phyloP scores from a whole-genome alignment of 2,797 vertebrate genomes.

The Pantherophis alleghaniensis region DNA sequence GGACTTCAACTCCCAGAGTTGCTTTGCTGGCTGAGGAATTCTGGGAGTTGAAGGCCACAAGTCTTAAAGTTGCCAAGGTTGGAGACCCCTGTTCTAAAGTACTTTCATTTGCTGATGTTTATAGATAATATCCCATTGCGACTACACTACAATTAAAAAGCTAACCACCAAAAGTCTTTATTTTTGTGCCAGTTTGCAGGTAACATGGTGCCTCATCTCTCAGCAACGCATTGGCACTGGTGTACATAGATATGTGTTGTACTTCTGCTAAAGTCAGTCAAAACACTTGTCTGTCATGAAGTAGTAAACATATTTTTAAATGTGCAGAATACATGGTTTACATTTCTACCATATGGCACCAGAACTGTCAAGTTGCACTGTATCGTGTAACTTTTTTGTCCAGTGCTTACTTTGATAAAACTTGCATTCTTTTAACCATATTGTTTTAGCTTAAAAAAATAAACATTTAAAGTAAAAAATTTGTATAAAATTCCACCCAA shows the following conservation, averaged over 20 bases:
- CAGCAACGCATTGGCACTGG: slow-evolving; percentile 21
- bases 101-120: not conserved
- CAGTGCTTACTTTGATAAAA: not conserved
- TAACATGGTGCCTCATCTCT: slow-evolving; percentile 28
- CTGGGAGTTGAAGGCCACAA: no score
- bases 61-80: no score
- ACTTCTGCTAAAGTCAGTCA: slow-evolving; percentile 17
- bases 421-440: not conserved
- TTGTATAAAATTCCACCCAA: not conserved
- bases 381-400: slow-evolving; percentile 35
- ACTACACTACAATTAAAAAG: not conserved
- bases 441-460: not conserved
- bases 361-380: slow-evolving; percentile 9
- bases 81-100: not conserved
- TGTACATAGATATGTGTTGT: not conserved
- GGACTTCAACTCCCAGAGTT: no score
- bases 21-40: no score
- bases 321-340: slow-evolving; percentile 39
- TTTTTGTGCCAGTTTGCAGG: not conserved
- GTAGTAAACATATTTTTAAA: slow-evolving; percentile 33
- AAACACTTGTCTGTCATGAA: slow-evolving; percentile 37
- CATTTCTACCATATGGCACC: slow-evolving; percentile 50
- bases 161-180: not conserved
- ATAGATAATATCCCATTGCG: not conserved
- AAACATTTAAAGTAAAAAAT: not conserved